These are phyloP conservation scores for Leptopilina myrica DNA, from an alignment of 2,888 invertebrate genomes.

Conservation along the genomic window DNA sequence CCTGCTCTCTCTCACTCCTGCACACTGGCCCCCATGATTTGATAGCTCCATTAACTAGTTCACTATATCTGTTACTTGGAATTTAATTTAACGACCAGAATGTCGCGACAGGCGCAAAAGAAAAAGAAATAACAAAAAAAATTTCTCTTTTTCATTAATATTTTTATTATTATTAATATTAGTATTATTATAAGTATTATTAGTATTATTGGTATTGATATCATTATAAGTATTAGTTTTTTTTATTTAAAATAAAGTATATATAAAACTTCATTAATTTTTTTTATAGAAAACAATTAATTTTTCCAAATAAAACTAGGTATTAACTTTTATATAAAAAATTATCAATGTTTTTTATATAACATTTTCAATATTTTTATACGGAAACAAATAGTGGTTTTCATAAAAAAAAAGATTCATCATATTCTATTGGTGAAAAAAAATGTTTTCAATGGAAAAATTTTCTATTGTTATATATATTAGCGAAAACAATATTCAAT, in stretches of 20 bases:
- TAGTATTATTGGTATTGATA: too few relatives aligned
- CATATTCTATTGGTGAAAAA: not conserved
- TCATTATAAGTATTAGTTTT: too few relatives aligned
- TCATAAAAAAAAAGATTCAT: not conserved
- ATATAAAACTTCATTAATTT: too few relatives aligned
- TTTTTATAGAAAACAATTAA: not conserved
- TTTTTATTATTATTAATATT: too few relatives aligned
- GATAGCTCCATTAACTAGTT: slow-evolving; percentile 38
- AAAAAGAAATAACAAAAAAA: slow-evolving; percentile 43
- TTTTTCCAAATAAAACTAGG: too few relatives aligned
- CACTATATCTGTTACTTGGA: slow-evolving; percentile 57
- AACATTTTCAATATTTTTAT: too few relatives aligned
- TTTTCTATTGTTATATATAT: not conserved
- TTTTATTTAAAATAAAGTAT: too few relatives aligned
- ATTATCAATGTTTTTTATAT: too few relatives aligned
- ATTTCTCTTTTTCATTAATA: not conserved
- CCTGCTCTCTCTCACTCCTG: not conserved
- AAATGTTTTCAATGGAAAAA: not conserved
- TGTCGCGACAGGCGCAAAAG: slow-evolving; percentile 44
- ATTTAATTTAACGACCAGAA: slow-evolving; percentile 63
- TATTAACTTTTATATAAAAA: too few relatives aligned
- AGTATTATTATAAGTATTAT: not conserved
- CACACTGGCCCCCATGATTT: slow-evolving; percentile 23
- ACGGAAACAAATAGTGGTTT: too few relatives aligned
- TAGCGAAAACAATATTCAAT: not conserved